These are phyloP conservation scores for Ptychoptera contaminata DNA, from an alignment of 2,888 invertebrate species.

Conservation along the genomic window DNA sequence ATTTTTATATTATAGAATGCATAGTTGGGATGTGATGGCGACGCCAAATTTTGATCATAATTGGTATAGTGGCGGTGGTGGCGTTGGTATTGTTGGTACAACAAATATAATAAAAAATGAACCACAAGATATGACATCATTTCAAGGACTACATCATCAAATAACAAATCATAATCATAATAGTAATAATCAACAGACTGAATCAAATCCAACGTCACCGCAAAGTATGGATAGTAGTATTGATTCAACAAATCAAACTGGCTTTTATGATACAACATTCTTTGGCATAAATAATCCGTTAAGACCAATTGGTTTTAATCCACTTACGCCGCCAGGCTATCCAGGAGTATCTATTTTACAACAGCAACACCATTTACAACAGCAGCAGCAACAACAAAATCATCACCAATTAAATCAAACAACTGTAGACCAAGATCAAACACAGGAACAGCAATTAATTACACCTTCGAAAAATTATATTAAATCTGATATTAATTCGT, in stretches of 20 bases:
- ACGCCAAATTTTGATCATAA: conserved; percentile 25
- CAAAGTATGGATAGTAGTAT: conserved; percentile 31
- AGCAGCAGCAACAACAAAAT: conserved; percentile 7
- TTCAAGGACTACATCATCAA: neutral
- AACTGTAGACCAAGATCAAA: conserved; percentile 1
- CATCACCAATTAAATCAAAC: neutral
- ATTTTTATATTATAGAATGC: conserved; percentile 19
- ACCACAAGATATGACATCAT: conserved; percentile 11
- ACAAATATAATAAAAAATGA: conserved; percentile 24
- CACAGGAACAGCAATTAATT: neutral
- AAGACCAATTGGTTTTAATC: conserved; percentile 37
- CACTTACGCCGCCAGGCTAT: conserved; percentile 45
- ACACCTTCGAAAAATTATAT: conserved; percentile 2
- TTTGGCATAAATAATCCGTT: conserved; percentile 15
- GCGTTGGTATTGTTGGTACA: too few species aligned
- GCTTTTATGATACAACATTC: conserved; percentile 7
- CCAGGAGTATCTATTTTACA: conserved; percentile 21
- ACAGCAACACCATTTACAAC: conserved; percentile 18
- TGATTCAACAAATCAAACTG: conserved; percentile 19
- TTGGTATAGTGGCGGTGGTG: conserved; percentile 27
- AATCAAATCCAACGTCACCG: conserved; percentile 35
- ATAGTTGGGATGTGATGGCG: conserved; percentile 27
- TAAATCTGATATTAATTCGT: conserved; percentile 1
- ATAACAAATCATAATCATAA: neutral
- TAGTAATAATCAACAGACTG: conserved; percentile 11